Base-by-base conservation (phyloP, 2,888 invertebrate genomes). In the Gnatocerus cornutus region DNA sequence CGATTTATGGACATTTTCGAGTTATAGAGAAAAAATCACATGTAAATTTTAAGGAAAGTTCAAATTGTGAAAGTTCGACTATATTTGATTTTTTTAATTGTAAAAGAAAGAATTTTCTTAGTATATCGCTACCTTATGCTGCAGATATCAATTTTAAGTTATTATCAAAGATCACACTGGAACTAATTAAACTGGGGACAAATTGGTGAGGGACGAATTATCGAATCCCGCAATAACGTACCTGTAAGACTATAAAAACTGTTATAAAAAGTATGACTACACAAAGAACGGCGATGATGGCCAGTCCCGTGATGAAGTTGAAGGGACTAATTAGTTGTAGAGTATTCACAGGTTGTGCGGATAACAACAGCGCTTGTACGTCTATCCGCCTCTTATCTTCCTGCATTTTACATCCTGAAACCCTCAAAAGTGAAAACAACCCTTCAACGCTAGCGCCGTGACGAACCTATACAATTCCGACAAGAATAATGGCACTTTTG, bases 401-500 rank as follows among this genome's bases (percentile, higher is more conserved):
- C 77, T 84, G 82, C 69, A 82, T 78, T 73, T 84, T 84, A 73
- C 85, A 85, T 62, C 84, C 85, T 85, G 64, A 46, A 81, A 81
- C 37, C 3, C 13, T 12, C 13, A 16, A 13, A n/a, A 13, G 7
- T 9, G 1, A 8, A 50, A 21, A 21, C 10, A 21, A 10, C 48
- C 7, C 46, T 9, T 16, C 3, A 2, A 14, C 43, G 7, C 1
- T 2, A 1, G 8, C 16, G 46, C 12, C 46, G 48, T 14, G 53
- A 37, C 14, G 81, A 84, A 90, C 96, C 96, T 82, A 91, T 91
- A 83, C 96, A 96, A 77, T 94, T 94, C 74, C 91, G 91, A 84
- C 96, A 96, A 80, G 93, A 93, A 84, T 94, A 93, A 86, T 95
- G 95, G 85, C 96, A 96, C 84, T 93, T 94, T 74, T 93, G 92